phyloP scores from a whole-genome alignment of 2,888 invertebrate species.

The Xanthia icteritia region DNA sequence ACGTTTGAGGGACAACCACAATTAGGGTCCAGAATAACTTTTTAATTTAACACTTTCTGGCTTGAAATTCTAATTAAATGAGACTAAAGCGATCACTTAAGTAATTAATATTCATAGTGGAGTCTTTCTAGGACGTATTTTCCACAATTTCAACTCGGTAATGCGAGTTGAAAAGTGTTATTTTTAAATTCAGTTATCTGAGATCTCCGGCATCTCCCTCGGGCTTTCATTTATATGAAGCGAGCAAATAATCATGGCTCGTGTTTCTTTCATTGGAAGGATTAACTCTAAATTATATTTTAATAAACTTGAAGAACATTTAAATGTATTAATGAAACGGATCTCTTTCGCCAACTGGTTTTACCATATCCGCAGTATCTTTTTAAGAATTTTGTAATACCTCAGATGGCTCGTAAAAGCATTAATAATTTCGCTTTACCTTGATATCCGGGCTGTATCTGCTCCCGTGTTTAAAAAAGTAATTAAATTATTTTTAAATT shows the following conservation, averaged over 20 bases:
- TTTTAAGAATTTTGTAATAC: constrained; percentile 10
- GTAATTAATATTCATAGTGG: constrained; percentile 63
- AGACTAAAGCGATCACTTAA: constrained; percentile 57
- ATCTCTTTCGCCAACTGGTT: constrained; percentile 13
- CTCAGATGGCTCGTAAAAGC: constrained; percentile 19
- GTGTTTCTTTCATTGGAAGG: constrained; percentile 47
- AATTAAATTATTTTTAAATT: constrained; percentile 38
- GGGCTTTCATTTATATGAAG: constrained; percentile 43
- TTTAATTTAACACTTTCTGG: constrained; percentile 56
- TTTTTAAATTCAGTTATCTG: constrained; percentile 55
- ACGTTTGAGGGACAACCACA: constrained; percentile 46
- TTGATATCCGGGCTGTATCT: constrained; percentile 26
- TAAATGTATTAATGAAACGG: constrained; percentile 12
- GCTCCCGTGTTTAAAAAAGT: constrained; percentile 30
- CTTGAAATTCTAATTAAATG: constrained; percentile 60
- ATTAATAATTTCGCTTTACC: constrained; percentile 39
- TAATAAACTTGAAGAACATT: constrained; percentile 27
- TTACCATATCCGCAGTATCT: neutral
- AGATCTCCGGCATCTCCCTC: constrained; percentile 30
- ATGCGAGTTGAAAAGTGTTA: constrained; percentile 48
- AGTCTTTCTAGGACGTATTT: constrained; percentile 51
- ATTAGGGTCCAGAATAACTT: constrained; percentile 55
- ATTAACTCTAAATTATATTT: constrained; percentile 49
- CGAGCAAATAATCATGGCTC: constrained; percentile 30
- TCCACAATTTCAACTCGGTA: constrained; percentile 48